Base-by-base conservation (phyloP, 2,113 vertebrate species). In the Tachysurus fulvidraco region DNA sequence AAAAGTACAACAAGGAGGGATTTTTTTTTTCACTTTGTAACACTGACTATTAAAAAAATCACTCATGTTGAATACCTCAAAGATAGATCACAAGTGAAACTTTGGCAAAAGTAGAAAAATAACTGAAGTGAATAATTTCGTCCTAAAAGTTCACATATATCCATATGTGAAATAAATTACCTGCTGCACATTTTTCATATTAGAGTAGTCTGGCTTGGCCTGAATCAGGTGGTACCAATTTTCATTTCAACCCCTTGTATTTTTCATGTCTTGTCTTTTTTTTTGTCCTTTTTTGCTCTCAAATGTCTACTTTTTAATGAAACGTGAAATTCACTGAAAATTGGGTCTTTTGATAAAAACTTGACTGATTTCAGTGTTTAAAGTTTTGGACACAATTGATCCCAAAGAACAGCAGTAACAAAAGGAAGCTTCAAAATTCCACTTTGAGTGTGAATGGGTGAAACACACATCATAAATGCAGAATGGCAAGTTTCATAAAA, bases 401-500 rank as follows among this genome's bases (percentile, higher is more conserved):
- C 46, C n/a, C 46, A 17, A 46, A 50, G 25, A 82, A 62, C 36
- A 62, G 13, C 7, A 50, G 6, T n/a, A 65, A 6, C 3, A 21
- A 54, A 64, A 1, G 7, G 7, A 46, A 46, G 44, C 21, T 62
- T 81, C 17, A 65, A 83, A 41, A 19, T 67, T 62, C 3, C 10
- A 83, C 46, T 23, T 0, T 65, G 10, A 57, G 3, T 3, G 19
- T 71, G n/a, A 30, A 7, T 12, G 25, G 44, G 86, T 36, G 77
- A 17, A 87, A 83, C 83, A 74, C 16, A 77, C 87, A 81, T 81
- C 19, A 89, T 41, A 83, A 89, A 88, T 92, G 55, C 12, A n/a
- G 54, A 86, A 85, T 91, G 89, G 87, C 30, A 41, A 59, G 4
- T 64, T 7, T 54, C 30, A 41, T 67, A 88, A 87, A 87, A 87